Conservation (phyloP, 2,888 invertebrate species). For the Cotesia congregata region DNA sequence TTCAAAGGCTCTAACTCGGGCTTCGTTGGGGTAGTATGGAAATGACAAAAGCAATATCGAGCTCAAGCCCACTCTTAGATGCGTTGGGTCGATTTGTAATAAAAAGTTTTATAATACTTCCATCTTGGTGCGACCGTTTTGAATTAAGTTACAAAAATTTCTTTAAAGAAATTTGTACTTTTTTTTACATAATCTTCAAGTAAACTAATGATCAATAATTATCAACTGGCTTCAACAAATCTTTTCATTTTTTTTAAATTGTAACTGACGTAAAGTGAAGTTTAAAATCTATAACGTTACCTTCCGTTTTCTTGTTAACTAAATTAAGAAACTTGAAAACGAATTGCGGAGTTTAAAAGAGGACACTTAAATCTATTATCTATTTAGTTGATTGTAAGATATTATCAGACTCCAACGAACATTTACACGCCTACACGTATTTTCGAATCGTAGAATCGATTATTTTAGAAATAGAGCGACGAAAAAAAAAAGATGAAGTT, state of each 20-base stretch:
- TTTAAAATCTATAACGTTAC: background rate
- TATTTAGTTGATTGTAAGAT: background rate
- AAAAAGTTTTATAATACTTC: too few relatives aligned
- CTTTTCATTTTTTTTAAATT: background rate
- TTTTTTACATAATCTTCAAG: too few relatives aligned
- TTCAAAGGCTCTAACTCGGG: too few relatives aligned
- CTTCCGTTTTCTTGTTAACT: background rate
- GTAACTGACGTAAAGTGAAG: background rate
- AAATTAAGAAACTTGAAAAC: background rate
- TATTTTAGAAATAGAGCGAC: background rate
- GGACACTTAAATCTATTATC: background rate
- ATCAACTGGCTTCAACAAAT: too few relatives aligned
- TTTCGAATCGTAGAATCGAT: background rate
- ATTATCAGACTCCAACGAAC: background rate
- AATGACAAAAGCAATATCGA: too few relatives aligned
- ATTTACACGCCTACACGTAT: background rate
- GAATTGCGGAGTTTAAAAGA: background rate
- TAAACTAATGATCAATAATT: too few relatives aligned
- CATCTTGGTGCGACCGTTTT: too few relatives aligned
- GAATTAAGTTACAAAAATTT: too few relatives aligned
- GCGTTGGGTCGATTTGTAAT: too few relatives aligned
- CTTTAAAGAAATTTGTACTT: too few relatives aligned
- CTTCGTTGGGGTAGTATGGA: too few relatives aligned
- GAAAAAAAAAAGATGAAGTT: background rate
- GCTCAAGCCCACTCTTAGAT: too few relatives aligned